Conservation (phyloP, 2,113 vertebrate species). For the Sitta europaea region DNA sequence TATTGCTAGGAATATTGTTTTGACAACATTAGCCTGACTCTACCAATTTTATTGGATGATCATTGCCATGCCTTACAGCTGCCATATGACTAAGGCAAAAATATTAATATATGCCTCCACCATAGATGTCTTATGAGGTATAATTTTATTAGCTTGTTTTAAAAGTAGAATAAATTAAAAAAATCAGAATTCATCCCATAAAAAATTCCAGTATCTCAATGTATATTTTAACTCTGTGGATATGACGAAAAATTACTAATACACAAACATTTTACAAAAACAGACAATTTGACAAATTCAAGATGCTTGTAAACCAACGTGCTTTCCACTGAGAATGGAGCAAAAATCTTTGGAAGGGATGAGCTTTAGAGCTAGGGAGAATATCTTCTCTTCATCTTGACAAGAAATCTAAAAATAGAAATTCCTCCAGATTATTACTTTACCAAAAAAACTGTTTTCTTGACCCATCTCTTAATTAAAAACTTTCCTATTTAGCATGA, state of each 20-base stretch:
- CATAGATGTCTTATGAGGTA: background rate
- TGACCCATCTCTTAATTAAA: background rate
- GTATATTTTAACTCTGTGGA: background rate
- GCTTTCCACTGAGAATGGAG: background rate
- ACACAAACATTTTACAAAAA: background rate
- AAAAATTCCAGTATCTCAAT: background rate
- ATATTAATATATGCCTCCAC: background rate
- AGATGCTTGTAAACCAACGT: background rate
- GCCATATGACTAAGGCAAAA: background rate
- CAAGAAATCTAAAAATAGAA: slow-evolving; percentile 8
- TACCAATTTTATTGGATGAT: background rate
- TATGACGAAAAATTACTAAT: background rate
- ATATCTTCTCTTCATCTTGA: background rate
- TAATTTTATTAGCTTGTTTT: background rate
- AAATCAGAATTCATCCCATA: background rate
- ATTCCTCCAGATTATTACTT: background rate
- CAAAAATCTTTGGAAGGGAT: background rate
- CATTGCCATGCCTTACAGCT: background rate
- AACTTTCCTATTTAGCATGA: background rate
- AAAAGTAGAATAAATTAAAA: background rate
- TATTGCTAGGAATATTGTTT: background rate
- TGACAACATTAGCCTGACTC: background rate
- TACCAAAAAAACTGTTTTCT: background rate
- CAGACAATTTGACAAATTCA: background rate
- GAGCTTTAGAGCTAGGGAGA: background rate